These are phyloP conservation scores for Oligia strigilis DNA, from an alignment of 2,888 invertebrate genomes.

Conservation along the genomic window DNA sequence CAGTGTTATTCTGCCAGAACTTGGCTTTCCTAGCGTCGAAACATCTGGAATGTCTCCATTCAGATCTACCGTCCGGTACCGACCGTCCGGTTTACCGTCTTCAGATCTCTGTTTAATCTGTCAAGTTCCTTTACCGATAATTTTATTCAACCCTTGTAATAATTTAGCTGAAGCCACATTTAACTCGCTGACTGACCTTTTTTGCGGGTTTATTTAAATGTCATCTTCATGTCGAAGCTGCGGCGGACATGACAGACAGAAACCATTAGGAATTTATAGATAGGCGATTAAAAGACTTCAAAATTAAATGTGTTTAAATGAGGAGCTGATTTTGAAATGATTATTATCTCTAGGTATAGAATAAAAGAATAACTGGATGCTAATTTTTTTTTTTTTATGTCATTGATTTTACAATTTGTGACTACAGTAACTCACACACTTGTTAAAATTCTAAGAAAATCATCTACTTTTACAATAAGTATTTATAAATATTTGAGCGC, in stretches of 20 bases:
- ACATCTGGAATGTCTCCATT: background rate
- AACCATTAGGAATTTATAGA: slow-evolving; percentile 14
- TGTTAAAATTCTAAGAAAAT: too few species aligned
- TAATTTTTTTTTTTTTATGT: too few species aligned
- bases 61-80: too few species aligned
- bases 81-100: background rate
- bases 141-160: slow-evolving; percentile 21
- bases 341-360: background rate
- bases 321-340: background rate
- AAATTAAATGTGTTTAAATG: background rate
- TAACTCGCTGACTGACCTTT: slow-evolving; percentile 39
- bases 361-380: background rate
- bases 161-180: slow-evolving; percentile 21
- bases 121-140: slow-evolving; percentile 39
- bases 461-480: too few species aligned
- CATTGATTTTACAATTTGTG: too few species aligned
- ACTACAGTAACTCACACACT: too few species aligned
- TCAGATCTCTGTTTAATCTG: slow-evolving; percentile 18
- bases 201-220: slow-evolving; percentile 41
- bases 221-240: slow-evolving; percentile 44
- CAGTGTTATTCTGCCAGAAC: background rate
- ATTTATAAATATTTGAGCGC: too few species aligned
- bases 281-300: slow-evolving; percentile 13
- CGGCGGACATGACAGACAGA: slow-evolving; percentile 16
- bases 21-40: background rate